A percentile compares a stretch with the other conserved stretches of the same genome.
Conservation (phyloP, 2,113 vertebrate species). For the Microcebus ravelobensis region DNA sequence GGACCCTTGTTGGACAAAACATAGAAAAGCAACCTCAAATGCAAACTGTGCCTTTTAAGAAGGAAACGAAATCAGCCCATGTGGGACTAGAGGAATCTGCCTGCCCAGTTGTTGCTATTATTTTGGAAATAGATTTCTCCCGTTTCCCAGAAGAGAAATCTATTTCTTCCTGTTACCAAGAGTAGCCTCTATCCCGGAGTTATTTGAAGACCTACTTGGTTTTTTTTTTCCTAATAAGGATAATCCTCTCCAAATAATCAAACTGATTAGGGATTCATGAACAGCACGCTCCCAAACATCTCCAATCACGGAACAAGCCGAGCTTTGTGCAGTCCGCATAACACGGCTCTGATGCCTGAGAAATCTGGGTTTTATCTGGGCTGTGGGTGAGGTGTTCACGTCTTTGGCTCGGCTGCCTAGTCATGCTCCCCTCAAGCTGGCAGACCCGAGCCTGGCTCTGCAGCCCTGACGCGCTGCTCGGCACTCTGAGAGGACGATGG, state of each 20-base stretch:
- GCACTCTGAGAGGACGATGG: rapidly evolving
- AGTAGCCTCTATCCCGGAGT: neutral
- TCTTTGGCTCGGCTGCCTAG: neutral
- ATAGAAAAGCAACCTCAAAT: neutral
- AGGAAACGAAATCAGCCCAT: rapidly evolving
- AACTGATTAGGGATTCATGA: neutral
- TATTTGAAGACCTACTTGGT: constrained; percentile 12
- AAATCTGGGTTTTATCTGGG: neutral
- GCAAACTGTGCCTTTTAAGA: neutral
- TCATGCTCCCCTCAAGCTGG: rapidly evolving
- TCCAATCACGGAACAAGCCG: neutral
- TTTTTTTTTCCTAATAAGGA: constrained; percentile 54
- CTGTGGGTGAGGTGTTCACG: rapidly evolving
- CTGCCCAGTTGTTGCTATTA: rapidly evolving
- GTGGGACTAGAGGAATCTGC: rapidly evolving
- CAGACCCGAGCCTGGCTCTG: rapidly evolving
- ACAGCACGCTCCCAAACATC: neutral
- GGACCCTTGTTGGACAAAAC: neutral
- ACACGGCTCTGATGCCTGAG: neutral
- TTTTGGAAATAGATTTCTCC: neutral
- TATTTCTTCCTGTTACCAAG: neutral
- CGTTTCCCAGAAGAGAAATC: neutral
- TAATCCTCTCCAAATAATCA: neutral
- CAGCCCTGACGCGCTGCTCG: neutral
- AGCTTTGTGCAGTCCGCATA: neutral